phyloP scores from a whole-genome alignment of 2,113 vertebrate genomes.

The Hyaena hyaena region DNA sequence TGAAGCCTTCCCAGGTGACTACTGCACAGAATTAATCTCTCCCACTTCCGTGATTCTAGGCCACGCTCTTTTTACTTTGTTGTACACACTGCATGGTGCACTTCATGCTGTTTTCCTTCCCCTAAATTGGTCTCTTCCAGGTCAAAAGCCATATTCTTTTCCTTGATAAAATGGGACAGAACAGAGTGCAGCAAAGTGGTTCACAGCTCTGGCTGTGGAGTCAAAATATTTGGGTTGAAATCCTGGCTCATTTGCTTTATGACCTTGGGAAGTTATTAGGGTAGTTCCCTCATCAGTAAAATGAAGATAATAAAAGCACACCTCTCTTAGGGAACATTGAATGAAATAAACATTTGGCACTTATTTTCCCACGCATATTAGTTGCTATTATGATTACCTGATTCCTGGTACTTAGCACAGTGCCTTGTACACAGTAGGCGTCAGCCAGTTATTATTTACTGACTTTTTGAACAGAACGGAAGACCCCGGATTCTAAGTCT shows the following conservation, averaged over 20 bases:
- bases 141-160: neutral
- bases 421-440: neutral
- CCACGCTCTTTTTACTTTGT: neutral
- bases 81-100: fast-evolving
- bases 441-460: neutral
- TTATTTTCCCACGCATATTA: neutral
- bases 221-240: neutral
- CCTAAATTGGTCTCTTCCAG: neutral
- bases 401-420: neutral
- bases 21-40: neutral
- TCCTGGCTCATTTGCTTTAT: neutral
- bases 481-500: neutral
- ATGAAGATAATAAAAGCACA: neutral
- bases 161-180: neutral
- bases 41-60: neutral
- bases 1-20: neutral
- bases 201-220: neutral
- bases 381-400: neutral
- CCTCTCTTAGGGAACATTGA: neutral
- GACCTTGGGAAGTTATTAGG: neutral
- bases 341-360: neutral
- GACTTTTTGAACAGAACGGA: neutral
- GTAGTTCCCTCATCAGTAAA: neutral
- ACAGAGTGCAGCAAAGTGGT: neutral
- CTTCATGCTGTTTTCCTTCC: neutral